These are phyloP conservation scores for Colletes latitarsis DNA, from an alignment of 1,140 invertebrate species.

Conservation along the genomic window DNA sequence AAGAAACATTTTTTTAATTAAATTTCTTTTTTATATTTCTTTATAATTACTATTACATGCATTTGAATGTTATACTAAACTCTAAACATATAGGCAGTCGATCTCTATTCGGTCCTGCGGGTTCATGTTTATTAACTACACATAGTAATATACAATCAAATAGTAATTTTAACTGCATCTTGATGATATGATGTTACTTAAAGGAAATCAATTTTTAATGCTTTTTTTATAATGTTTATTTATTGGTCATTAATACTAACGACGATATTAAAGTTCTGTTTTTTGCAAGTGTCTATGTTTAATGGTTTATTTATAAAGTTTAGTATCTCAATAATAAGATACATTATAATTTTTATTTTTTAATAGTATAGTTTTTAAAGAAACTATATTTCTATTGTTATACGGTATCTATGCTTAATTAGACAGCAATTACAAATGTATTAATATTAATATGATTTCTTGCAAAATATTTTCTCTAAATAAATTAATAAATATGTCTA, in stretches of 20 bases:
- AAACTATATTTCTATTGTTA: no score
- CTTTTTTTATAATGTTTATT: background rate
- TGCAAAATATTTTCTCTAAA: background rate
- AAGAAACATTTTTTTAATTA: no score
- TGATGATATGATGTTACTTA: background rate
- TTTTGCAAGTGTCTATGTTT: background rate
- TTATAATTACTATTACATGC: no score
- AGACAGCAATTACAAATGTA: no score
- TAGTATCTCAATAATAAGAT: no score
- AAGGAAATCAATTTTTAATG: background rate
- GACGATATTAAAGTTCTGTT: constrained; percentile 6
- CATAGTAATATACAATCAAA: constrained; percentile 19
- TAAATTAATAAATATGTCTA: background rate
- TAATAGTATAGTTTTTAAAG: no score
- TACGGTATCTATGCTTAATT: no score
- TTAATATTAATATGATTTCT: background rate
- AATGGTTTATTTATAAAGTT: no score
- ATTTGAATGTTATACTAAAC: no score
- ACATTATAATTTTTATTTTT: no score
- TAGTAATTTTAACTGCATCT: constrained; percentile 32
- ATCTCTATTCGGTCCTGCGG: constrained; percentile 5
- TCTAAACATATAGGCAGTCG: background rate
- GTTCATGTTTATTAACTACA: constrained; percentile 12
- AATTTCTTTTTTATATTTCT: no score
- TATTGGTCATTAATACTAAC: background rate